Conservation (phyloP, 2,113 vertebrate species). For the Etheostoma spectabile region DNA sequence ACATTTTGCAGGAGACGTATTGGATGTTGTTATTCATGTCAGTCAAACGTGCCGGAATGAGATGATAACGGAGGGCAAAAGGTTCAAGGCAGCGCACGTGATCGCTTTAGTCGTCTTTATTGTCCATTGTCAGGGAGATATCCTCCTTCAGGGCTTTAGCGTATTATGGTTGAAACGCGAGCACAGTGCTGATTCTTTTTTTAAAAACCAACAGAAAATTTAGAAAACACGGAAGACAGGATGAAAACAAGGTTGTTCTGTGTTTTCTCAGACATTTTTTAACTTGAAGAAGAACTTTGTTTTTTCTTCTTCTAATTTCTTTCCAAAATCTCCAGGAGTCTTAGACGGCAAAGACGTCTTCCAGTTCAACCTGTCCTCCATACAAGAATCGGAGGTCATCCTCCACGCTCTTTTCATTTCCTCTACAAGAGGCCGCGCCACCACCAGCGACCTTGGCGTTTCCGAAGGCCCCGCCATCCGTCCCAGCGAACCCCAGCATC, state of each 20-base stretch:
- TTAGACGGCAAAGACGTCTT: conserved; percentile 84
- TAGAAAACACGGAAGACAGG: background rate
- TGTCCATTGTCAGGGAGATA: conserved; percentile 26
- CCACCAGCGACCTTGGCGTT: conserved; percentile 77
- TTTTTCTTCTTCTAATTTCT: conserved; percentile 18
- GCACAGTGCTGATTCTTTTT: conserved; percentile 2
- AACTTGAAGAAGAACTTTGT: no score
- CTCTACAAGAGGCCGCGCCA: conserved; percentile 83
- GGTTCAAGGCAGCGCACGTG: conserved; percentile 25
- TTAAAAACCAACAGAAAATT: background rate
- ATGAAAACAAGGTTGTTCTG: no score
- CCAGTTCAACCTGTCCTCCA: conserved; percentile 92
- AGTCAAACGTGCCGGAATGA: conserved; percentile 23
- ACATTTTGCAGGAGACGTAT: conserved; percentile 18
- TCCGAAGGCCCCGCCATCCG: conserved; percentile 84
- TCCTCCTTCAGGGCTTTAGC: conserved; percentile 31
- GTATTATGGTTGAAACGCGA: conserved; percentile 18
- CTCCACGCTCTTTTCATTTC: conserved; percentile 92
- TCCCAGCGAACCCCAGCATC: conserved; percentile 78
- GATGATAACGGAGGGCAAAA: background rate
- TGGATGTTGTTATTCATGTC: conserved; percentile 35
- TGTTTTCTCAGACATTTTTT: background rate
- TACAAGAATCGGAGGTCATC: conserved; percentile 92
- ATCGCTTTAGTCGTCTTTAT: conserved; percentile 26
- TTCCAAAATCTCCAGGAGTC: conserved; percentile 80